phyloP scores from a whole-genome alignment of 2,113 vertebrate genomes.

The Ursus arctos region DNA sequence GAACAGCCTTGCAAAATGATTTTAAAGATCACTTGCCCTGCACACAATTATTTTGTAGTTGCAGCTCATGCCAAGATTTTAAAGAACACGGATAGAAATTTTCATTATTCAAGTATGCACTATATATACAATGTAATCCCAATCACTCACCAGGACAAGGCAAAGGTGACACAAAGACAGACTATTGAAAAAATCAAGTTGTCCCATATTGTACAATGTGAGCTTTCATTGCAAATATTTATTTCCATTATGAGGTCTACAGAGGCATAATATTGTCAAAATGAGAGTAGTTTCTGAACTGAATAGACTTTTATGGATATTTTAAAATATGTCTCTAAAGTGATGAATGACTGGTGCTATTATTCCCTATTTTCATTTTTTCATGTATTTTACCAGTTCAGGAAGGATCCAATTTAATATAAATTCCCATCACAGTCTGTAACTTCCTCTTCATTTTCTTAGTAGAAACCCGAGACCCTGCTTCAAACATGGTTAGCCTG shows the following conservation, averaged over 20 bases:
- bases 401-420: conserved; percentile 54
- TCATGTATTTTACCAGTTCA: conserved; percentile 48
- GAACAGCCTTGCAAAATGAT: conserved; percentile 75
- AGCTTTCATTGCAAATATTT: conserved; percentile 46
- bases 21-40: conserved; percentile 78
- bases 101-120: conserved; percentile 57
- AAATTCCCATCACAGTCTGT: conserved; percentile 23
- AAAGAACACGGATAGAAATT: conserved; percentile 70
- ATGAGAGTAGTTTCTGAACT: conserved; percentile 20
- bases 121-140: not conserved
- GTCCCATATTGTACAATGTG: not conserved
- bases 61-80: conserved; percentile 62
- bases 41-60: conserved; percentile 69
- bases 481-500: conserved; percentile 25
- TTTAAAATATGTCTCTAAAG: conserved; percentile 53
- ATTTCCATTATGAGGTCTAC: not conserved
- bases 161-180: conserved; percentile 36
- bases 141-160: not conserved
- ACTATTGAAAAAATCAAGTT: conserved; percentile 4
- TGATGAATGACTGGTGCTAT: conserved; percentile 29
- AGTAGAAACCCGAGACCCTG: not conserved
- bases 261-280: conserved; percentile 40
- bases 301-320: conserved; percentile 24
- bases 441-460: conserved; percentile 45
- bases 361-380: conserved; percentile 36